Evolutionary conservation across 2,797 vertebrate genomes (phyloP).

Genomic region (Lithobates pipiens): DNA sequence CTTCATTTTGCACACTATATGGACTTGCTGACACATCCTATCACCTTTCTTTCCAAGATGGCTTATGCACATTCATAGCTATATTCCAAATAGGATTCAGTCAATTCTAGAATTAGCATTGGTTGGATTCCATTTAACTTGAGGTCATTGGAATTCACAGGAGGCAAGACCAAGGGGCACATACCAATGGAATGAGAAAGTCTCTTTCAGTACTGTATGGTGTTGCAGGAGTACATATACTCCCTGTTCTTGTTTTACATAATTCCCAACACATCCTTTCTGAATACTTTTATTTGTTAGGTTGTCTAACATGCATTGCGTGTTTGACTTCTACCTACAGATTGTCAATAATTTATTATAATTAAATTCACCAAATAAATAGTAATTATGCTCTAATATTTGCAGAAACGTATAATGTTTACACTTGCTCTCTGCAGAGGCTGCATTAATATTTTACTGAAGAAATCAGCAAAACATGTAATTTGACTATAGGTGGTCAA

Average conservation of each 20-base stretch:
- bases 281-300: neutral
- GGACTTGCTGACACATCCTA: neutral
- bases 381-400: neutral
- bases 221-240: neutral
- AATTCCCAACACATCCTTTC: neutral
- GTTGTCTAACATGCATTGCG: neutral
- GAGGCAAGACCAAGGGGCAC: too few species aligned
- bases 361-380: neutral
- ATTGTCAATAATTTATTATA: constrained; percentile 1
- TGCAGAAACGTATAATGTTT: neutral
- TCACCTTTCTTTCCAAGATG: too few species aligned
- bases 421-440: neutral
- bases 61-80: neutral
- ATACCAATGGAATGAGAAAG: too few species aligned
- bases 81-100: neutral
- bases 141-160: neutral
- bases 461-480: neutral
- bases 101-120: neutral
- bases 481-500: neutral
- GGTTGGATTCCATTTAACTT: neutral
- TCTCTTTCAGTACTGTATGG: too few species aligned
- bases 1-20: neutral
- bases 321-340: neutral
- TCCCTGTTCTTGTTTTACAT: neutral
- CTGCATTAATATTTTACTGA: neutral